phyloP scores from a whole-genome alignment of 2,113 vertebrate species.

The Calidris pygmaea region DNA sequence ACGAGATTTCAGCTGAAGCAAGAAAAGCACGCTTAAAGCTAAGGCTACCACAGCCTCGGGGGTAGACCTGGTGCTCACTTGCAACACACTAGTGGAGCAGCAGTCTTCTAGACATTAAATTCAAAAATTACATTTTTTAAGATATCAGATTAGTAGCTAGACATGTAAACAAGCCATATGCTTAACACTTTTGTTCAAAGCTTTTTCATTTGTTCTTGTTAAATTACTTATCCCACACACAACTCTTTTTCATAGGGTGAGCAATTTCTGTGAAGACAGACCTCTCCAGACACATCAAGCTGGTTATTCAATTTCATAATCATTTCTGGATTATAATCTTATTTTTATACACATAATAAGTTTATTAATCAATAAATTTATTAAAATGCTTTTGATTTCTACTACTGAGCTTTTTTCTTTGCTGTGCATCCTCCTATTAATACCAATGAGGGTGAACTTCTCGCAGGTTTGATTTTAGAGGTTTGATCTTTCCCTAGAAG shows the following conservation, averaged over 20 bases:
- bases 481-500: background rate
- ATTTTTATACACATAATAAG: background rate
- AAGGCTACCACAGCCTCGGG: background rate
- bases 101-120: background rate
- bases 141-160: background rate
- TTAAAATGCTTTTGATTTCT: background rate
- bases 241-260: background rate
- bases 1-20: background rate
- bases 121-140: background rate
- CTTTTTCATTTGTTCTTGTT: background rate
- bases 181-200: background rate
- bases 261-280: background rate
- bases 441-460: background rate
- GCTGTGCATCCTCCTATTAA: background rate
- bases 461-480: background rate
- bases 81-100: background rate
- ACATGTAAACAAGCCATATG: background rate
- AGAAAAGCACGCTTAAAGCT: background rate
- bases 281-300: background rate
- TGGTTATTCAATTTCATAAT: background rate
- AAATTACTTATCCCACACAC: background rate
- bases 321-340: background rate
- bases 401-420: background rate
- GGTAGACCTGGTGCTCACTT: background rate
- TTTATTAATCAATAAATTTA: background rate